Percentiles rank a stretch among this genome's conserved stretches.
phyloP scores from a whole-genome alignment of 1,140 invertebrate species.

The Tetramorium simillimum region DNA sequence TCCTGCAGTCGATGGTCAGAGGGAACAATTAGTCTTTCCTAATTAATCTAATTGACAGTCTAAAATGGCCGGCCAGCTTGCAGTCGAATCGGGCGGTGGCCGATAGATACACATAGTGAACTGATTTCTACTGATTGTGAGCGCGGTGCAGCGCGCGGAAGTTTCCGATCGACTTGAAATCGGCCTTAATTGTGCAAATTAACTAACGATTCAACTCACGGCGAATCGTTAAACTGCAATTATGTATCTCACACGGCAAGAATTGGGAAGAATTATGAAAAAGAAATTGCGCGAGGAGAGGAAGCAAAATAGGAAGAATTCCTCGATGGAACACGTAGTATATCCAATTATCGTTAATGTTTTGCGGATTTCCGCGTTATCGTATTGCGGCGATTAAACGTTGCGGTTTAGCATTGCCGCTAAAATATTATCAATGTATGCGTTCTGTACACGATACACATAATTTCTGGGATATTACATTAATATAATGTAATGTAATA shows the following conservation, averaged over 20 bases:
- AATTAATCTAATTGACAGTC: slow-evolving; percentile 69
- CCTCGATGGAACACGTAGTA: neutral
- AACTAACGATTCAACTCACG: neutral
- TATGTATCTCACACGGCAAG: neutral
- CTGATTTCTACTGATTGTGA: neutral
- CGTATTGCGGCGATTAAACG: slow-evolving; percentile 16
- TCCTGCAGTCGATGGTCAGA: slow-evolving; percentile 20
- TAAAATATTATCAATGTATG: slow-evolving; percentile 12
- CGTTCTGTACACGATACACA: neutral
- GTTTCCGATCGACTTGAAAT: slow-evolving; percentile 1
- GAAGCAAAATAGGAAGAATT: neutral
- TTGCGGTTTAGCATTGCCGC: slow-evolving; percentile 16
- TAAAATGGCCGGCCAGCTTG: slow-evolving; percentile 22
- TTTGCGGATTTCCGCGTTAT: slow-evolving; percentile 38
- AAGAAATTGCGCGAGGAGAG: neutral
- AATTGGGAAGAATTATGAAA: neutral
- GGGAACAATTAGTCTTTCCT: slow-evolving; percentile 65
- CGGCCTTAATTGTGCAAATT: slow-evolving; percentile 25
- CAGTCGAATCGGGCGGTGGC: slow-evolving; percentile 36
- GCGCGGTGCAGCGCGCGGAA: neutral
- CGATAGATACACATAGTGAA: neutral
- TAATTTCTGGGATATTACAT: slow-evolving; percentile 9
- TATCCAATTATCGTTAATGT: slow-evolving; percentile 21
- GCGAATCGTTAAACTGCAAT: neutral
- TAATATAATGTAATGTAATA: neutral